Evolutionary conservation across 2,888 invertebrate genomes (phyloP), one percentile per base, ranked within the genome.

Genomic region (Macrostomum cliftonense): DNA sequence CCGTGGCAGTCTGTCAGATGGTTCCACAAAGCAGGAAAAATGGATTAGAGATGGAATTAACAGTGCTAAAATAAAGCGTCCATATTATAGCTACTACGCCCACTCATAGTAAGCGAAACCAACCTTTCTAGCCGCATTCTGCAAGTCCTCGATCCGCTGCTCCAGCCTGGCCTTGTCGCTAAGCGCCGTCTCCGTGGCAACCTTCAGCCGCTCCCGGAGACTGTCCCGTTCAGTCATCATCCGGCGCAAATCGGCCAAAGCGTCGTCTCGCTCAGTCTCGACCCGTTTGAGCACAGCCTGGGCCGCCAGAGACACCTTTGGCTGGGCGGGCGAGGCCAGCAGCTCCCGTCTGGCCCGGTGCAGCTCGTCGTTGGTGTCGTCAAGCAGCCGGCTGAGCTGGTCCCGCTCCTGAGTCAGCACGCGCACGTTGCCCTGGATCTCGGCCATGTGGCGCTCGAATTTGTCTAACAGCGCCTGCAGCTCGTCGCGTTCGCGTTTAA

Each of bases 351-450:
- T 47, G n/a, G 63, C 57, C 37, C 59, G 56, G 56, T 63, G 62
- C 28, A 68, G 55, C 52, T 68, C 67, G 21, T 59, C 28, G 28
- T 28, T 28, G 28, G 28, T 28, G 28, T 28, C 63, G 20, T 55
- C 55, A 19, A 53, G 55, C n/a, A 53, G 45, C 19, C 46, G 46
- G 43, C 19, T 53, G n/a, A 68, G 59, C 49, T 63, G 63, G 58
- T 70, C 68, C 52, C 68, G 57, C 52, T 70, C 70, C 40, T 60
- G 57, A 4, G 68, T 67, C 43, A 70, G 54, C 11, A 69, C 67
- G 52, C 67, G 65, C 20, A 70, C 67, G 58, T 70, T 70, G 42
- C 67, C 64, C 54, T 68, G 69, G 47, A 70, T 67, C 67, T 70
- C 70, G 21, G 63, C 61, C 65, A 70, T 64, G 53, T 69, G 69